A percentile compares a stretch with the other conserved stretches of the same genome.
Evolutionary conservation across 2,113 vertebrate species (phyloP).

Genomic region (Paradoxurus hermaphroditus): DNA sequence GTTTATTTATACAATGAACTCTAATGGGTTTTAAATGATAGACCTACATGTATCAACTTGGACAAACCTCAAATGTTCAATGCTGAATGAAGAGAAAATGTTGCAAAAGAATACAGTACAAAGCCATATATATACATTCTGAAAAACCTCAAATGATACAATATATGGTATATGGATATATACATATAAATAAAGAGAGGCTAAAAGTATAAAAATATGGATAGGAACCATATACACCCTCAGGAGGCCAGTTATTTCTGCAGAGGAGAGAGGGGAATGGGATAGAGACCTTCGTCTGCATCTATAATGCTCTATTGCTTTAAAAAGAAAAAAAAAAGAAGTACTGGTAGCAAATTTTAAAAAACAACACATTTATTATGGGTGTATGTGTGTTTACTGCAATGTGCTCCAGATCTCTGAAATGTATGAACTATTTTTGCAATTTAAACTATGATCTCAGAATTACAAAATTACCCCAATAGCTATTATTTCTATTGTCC

Average conservation of each 20-base stretch:
- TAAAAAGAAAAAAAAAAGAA: slow-evolving; percentile 15
- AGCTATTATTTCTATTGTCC: slow-evolving; percentile 2
- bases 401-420: background rate
- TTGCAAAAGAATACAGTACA: background rate
- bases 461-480: background rate
- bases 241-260: slow-evolving; percentile 13
- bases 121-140: background rate
- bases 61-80: background rate
- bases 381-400: background rate
- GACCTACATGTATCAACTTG: background rate
- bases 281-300: background rate
- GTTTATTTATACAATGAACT: slow-evolving; percentile 17
- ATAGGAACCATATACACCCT: background rate
- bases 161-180: background rate
- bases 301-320: background rate
- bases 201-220: background rate
- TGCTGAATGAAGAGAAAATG: background rate
- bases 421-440: background rate
- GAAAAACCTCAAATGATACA: background rate
- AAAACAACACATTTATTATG: background rate
- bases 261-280: background rate
- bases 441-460: slow-evolving; percentile 31
- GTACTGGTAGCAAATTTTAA: background rate
- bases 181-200: background rate
- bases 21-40: background rate